These are phyloP conservation scores for Phrynocephalus versicolor DNA, from an alignment of 2,113 vertebrate genomes.

Conservation along the genomic window DNA sequence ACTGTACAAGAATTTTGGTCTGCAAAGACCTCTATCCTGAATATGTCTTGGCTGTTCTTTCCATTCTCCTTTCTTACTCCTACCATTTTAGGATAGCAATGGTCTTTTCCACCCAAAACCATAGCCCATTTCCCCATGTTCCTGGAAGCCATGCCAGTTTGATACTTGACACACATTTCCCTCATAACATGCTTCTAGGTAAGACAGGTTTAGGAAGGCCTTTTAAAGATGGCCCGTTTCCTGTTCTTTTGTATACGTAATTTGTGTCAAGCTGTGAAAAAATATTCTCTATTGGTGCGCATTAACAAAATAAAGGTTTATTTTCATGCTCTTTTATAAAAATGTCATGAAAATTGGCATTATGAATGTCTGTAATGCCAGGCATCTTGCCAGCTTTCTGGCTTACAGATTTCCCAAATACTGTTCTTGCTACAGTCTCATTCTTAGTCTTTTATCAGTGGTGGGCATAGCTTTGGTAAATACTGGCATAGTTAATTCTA, in stretches of 20 bases:
- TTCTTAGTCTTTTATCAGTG: neutral
- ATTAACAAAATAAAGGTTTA: constrained; percentile 81
- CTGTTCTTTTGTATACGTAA: constrained; percentile 69
- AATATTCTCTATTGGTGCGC: constrained; percentile 68
- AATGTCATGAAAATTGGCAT: constrained; percentile 59
- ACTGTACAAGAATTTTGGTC: constrained; percentile 2
- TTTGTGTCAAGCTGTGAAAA: constrained; percentile 79
- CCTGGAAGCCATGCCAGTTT: constrained; percentile 12
- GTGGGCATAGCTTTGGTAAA: constrained; percentile 9
- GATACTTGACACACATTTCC: constrained; percentile 36
- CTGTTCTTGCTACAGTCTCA: neutral
- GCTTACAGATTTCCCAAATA: neutral
- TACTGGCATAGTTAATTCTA: neutral
- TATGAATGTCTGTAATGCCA: constrained; percentile 34
- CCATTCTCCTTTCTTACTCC: neutral
- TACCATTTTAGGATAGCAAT: neutral
- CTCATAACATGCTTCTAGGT: constrained; percentile 24
- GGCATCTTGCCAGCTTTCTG: neutral
- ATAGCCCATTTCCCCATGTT: neutral
- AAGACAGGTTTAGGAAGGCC: constrained; percentile 34
- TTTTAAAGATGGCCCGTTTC: constrained; percentile 47
- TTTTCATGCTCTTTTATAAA: constrained; percentile 80
- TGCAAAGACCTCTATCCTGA: constrained; percentile 20
- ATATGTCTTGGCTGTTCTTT: constrained; percentile 34
- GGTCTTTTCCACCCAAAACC: neutral